These are phyloP conservation scores for Dryas iulia DNA, from an alignment of 1,140 invertebrate genomes.

Conservation along the genomic window DNA sequence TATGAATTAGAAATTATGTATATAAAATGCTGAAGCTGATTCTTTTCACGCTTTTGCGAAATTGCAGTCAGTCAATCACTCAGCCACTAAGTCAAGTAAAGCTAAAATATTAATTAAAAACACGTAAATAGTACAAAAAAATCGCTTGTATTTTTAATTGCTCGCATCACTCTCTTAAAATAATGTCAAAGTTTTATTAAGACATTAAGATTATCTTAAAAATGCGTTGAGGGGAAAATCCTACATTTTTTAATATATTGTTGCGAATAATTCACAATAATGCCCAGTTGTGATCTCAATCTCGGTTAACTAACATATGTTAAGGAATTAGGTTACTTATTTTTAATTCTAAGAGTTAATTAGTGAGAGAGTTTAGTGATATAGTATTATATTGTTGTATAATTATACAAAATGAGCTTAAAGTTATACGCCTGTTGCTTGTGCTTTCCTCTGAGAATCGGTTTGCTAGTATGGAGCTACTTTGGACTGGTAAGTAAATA, in stretches of 20 bases:
- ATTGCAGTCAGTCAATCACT: too few relatives aligned
- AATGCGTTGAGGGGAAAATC: neutral
- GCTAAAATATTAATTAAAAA: too few relatives aligned
- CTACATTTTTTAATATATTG: neutral
- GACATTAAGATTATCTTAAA: neutral
- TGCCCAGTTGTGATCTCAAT: neutral
- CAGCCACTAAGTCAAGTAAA: too few relatives aligned
- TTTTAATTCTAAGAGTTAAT: neutral
- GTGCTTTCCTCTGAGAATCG: constrained; percentile 28
- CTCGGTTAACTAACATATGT: neutral
- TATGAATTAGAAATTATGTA: too few relatives aligned
- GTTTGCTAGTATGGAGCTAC: constrained; percentile 27
- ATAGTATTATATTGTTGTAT: neutral
- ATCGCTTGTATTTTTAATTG: neutral
- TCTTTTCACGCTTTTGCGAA: too few relatives aligned
- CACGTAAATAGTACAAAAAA: neutral
- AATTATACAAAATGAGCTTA: constrained; percentile 10
- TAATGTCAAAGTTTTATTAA: neutral
- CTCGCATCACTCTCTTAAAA: neutral
- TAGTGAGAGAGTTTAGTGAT: neutral
- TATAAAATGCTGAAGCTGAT: too few relatives aligned
- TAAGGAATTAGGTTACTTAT: neutral
- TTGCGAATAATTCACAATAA: neutral
- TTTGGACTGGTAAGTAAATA: constrained; percentile 30
- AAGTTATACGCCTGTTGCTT: constrained; percentile 26